These are phyloP conservation scores for Leptopilina myrica DNA, from an alignment of 2,888 invertebrate species.

Conservation along the genomic window DNA sequence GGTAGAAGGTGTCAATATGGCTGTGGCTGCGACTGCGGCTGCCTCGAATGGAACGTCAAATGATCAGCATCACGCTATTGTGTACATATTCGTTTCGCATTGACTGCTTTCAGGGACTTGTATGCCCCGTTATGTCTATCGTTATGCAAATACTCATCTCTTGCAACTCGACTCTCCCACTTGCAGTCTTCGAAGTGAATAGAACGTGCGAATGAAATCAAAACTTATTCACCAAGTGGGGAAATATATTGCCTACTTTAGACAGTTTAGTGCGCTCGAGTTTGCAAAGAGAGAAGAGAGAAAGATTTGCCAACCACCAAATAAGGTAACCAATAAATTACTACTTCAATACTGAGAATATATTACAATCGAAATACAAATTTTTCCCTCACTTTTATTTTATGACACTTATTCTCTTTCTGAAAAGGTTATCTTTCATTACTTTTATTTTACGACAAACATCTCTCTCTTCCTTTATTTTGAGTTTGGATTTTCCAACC, in stretches of 20 bases:
- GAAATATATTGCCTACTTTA: constrained; percentile 25
- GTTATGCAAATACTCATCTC: constrained; percentile 39
- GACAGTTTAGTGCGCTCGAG: constrained; percentile 21
- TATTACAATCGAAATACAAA: constrained; percentile 13
- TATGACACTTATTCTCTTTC: background rate
- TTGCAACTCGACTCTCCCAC: constrained; percentile 32
- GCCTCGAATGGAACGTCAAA: constrained; percentile 33
- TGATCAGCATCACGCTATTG: constrained; percentile 25
- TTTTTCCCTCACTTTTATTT: background rate
- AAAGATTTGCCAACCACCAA: constrained; percentile 18
- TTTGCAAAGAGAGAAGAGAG: constrained; percentile 15
- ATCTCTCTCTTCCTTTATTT: no score
- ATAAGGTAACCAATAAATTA: constrained; percentile 30
- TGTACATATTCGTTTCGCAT: constrained; percentile 25
- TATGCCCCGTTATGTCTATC: constrained; percentile 40
- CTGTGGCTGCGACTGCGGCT: background rate
- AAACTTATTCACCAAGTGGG: constrained; percentile 32
- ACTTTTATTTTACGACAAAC: no score
- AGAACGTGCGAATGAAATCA: constrained; percentile 38
- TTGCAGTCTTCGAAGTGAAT: constrained; percentile 20
- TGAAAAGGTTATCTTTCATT: background rate
- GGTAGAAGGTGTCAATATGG: constrained; percentile 29
- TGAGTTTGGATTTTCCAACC: no score
- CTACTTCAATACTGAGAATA: background rate
- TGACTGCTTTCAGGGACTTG: constrained; percentile 33